Percentiles rank a stretch among this genome's conserved stretches.
Evolutionary conservation across 2,113 vertebrate species (phyloP).

Genomic region (Eulemur rufifrons): DNA sequence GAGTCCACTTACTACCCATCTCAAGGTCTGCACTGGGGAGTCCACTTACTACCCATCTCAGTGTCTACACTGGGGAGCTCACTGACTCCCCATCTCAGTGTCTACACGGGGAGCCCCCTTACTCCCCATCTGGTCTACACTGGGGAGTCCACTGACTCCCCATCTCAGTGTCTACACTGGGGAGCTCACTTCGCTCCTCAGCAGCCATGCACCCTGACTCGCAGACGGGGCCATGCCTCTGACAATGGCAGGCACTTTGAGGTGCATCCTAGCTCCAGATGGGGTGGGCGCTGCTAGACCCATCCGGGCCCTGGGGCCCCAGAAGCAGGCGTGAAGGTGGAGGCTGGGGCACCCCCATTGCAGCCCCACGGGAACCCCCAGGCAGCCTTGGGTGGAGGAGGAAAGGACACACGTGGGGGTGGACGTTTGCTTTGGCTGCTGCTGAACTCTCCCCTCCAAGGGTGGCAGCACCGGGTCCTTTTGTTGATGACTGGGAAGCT

Average conservation of each 20-base stretch:
- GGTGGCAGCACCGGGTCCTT: not conserved
- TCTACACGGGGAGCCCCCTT: not conserved
- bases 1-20: no score
- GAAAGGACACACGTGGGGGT: not conserved
- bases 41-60: no score
- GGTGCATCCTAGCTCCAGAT: rapidly evolving
- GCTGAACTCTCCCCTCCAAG: no score
- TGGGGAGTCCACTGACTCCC: no score
- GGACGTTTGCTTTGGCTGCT: not conserved
- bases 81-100: not conserved
- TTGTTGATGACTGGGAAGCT: not conserved
- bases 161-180: not conserved
- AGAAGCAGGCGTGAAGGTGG: rapidly evolving
- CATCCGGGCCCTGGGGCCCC: not conserved
- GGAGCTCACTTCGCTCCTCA: not conserved
- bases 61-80: no score
- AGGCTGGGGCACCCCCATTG: no score
- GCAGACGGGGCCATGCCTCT: rapidly evolving
- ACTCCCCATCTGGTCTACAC: not conserved
- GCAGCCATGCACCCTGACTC: rapidly evolving
- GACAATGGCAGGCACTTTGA: rapidly evolving
- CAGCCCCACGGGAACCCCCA: not conserved
- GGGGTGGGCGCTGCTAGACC: rapidly evolving
- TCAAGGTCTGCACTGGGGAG: no score
- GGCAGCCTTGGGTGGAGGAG: not conserved